These are phyloP conservation scores for Scatophagus argus DNA, from an alignment of 2,113 vertebrate genomes.

Conservation along the genomic window DNA sequence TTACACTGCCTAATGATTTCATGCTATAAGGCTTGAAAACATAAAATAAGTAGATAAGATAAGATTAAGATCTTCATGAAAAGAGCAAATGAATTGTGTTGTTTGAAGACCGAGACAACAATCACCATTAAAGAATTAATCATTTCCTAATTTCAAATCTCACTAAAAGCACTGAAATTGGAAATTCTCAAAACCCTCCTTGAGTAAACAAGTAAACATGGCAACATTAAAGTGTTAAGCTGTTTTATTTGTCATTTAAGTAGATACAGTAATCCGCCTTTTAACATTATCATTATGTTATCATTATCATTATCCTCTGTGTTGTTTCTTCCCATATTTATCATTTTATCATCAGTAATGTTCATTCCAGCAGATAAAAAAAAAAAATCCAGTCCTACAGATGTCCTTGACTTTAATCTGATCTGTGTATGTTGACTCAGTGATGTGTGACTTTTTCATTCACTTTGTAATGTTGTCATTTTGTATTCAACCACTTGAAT, in stretches of 20 bases:
- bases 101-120: neutral
- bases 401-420: neutral
- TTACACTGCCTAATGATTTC: constrained; percentile 26
- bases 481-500: neutral
- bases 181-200: neutral
- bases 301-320: neutral
- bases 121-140: neutral
- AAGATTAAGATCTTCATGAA: neutral
- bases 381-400: too few relatives aligned
- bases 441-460: neutral
- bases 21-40: constrained; percentile 18
- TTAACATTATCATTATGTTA: neutral
- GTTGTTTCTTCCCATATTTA: too few relatives aligned
- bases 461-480: neutral
- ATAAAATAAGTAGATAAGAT: neutral
- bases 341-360: too few relatives aligned
- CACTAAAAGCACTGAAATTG: neutral
- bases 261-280: neutral
- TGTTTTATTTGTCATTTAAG: neutral
- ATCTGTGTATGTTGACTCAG: neutral
- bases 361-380: neutral
- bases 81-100: neutral
- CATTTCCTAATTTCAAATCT: neutral
- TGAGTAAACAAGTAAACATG: neutral
- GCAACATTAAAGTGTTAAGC: neutral